These are phyloP conservation scores for Heteropelma amictum DNA, from an alignment of 2,888 invertebrate species.

Conservation along the genomic window DNA sequence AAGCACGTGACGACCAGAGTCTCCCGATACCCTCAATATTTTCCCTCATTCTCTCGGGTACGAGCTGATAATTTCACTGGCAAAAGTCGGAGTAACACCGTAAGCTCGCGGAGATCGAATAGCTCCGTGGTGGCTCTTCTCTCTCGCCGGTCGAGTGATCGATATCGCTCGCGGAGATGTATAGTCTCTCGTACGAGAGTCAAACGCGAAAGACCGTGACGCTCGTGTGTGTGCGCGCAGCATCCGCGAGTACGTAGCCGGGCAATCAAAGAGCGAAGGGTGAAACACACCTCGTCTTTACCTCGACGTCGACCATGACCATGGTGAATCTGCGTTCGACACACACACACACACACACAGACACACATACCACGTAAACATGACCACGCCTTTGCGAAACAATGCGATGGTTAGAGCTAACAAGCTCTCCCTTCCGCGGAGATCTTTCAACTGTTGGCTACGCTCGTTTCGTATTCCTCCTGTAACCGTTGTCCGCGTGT, in stretches of 20 bases:
- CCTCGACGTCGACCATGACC: slow-evolving; percentile 14
- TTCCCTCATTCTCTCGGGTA: too few species aligned
- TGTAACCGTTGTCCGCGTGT: slow-evolving; percentile 39
- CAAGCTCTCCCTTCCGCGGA: slow-evolving; percentile 65
- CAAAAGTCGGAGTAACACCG: neutral
- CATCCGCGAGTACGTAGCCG: slow-evolving; percentile 34
- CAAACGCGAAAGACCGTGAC: slow-evolving; percentile 46
- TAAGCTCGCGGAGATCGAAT: slow-evolving; percentile 39
- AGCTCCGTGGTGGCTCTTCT: slow-evolving; percentile 23
- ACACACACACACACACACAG: too few species aligned
- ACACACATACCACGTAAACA: slow-evolving; percentile 52
- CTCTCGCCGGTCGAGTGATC: slow-evolving; percentile 50
- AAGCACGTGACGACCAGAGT: too few species aligned
- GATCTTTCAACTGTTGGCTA: slow-evolving; percentile 2
- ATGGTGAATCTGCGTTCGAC: slow-evolving; percentile 44
- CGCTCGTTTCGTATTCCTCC: slow-evolving; percentile 31
- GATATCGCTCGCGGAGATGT: slow-evolving; percentile 49
- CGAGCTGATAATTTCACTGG: too few species aligned
- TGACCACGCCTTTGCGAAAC: slow-evolving; percentile 67
- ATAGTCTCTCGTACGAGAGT: slow-evolving; percentile 41
- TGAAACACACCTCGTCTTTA: slow-evolving; percentile 41
- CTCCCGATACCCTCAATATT: too few species aligned
- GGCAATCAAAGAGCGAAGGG: slow-evolving; percentile 56
- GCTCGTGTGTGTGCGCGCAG: slow-evolving; percentile 11
- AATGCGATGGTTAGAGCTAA: slow-evolving; percentile 71